These are phyloP conservation scores for Varroa destructor DNA, from an alignment of 1,140 invertebrate species.

Conservation along the genomic window DNA sequence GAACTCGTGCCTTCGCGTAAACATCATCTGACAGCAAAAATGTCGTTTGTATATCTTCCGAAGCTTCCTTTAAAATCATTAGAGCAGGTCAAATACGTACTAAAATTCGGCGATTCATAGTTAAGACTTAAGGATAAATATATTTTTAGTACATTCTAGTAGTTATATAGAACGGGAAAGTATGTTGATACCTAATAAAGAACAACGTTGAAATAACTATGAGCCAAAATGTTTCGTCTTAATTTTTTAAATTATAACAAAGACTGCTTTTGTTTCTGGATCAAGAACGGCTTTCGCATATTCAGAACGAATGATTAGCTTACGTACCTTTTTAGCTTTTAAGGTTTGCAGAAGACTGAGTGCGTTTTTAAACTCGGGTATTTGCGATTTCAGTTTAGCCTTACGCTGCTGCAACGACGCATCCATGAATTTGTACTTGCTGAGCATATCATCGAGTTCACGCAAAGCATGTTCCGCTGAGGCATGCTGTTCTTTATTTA, in stretches of 20 bases:
- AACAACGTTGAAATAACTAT: too few species aligned
- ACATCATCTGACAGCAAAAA: conserved; percentile 91
- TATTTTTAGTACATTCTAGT: conserved; percentile 30
- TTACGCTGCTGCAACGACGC: conserved; percentile 69
- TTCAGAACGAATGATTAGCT: conserved; percentile 13
- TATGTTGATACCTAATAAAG: not conserved
- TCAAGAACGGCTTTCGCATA: not conserved
- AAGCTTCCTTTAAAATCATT: conserved; percentile 38
- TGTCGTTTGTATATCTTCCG: conserved; percentile 60
- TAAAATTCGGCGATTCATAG: conserved; percentile 23
- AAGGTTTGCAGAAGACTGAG: conserved; percentile 82
- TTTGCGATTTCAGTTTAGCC: conserved; percentile 64
- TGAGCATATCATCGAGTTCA: conserved; percentile 73
- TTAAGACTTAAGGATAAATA: conserved; percentile 21
- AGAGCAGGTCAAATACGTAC: not conserved
- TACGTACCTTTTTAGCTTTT: conserved; percentile 57
- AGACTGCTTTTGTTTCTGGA: not conserved
- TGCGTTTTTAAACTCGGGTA: conserved; percentile 80
- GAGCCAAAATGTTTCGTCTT: too few species aligned
- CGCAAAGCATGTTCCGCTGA: conserved; percentile 68
- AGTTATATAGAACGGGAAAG: conserved; percentile 14
- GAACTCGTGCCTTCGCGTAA: conserved; percentile 69
- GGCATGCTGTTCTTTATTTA: conserved; percentile 65
- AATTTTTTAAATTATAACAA: not conserved
- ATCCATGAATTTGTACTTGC: conserved; percentile 95